A percentile compares a stretch with the other conserved stretches of the same genome.
Evolutionary conservation across 2,888 invertebrate species (phyloP).

Genomic region (Pelosia muscerda): DNA sequence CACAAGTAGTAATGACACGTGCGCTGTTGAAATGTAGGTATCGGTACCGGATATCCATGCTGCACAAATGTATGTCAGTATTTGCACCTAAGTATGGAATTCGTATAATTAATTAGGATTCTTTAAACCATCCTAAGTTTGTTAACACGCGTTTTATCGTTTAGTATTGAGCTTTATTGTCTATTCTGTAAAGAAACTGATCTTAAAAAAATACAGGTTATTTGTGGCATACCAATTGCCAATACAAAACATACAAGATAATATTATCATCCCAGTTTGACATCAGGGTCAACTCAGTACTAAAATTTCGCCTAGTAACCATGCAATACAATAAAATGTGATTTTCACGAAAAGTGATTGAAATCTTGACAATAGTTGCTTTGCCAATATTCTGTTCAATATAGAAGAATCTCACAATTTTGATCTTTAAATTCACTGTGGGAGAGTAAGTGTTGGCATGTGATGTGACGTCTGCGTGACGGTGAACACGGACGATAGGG

Average conservation of each 20-base stretch:
- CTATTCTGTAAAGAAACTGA: conserved; percentile 17
- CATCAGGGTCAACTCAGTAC: conserved; percentile 47
- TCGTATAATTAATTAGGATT: conserved; percentile 19
- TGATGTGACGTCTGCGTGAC: conserved; percentile 69
- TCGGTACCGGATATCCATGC: conserved; percentile 54
- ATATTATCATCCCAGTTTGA: conserved; percentile 50
- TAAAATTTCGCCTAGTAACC: conserved; percentile 38
- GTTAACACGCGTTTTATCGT: background rate
- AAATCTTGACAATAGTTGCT: conserved; percentile 28
- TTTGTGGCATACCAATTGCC: conserved; percentile 37
- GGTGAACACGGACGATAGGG: conserved; percentile 70
- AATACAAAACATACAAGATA: conserved; percentile 48
- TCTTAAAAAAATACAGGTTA: conserved; percentile 28
- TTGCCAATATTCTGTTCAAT: conserved; percentile 29
- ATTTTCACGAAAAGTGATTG: conserved; percentile 18
- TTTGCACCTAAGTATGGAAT: conserved; percentile 36
- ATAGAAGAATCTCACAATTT: conserved; percentile 41
- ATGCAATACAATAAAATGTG: conserved; percentile 25
- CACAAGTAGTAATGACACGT: conserved; percentile 42
- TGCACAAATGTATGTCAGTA: conserved; percentile 38
- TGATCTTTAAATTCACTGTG: conserved; percentile 51
- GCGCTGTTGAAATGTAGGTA: conserved; percentile 51
- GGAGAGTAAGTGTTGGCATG: conserved; percentile 59
- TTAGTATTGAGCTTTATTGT: background rate
- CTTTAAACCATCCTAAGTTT: conserved; percentile 1